phyloP scores from a whole-genome alignment of 2,888 invertebrate genomes.

The Hydrotaea diabolus region DNA sequence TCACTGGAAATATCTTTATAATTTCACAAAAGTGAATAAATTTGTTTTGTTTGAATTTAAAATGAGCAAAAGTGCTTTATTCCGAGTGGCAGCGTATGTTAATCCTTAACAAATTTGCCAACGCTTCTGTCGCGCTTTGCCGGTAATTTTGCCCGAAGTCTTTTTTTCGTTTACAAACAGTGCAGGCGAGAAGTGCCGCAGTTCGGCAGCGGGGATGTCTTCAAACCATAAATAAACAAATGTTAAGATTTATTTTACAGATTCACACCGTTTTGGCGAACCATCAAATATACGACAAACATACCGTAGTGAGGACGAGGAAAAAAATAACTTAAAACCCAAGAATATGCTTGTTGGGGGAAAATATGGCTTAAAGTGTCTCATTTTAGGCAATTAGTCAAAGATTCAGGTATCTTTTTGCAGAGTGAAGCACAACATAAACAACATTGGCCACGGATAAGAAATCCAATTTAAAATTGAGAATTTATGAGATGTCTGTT shows the following conservation, averaged over 20 bases:
- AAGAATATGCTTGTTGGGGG: neutral
- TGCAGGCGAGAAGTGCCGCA: neutral
- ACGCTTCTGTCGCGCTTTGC: neutral
- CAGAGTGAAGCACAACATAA: neutral
- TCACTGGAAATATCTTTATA: conserved; percentile 7
- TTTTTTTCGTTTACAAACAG: neutral
- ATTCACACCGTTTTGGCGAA: neutral
- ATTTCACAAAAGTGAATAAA: neutral
- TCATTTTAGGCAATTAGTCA: neutral
- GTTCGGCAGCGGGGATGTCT: neutral
- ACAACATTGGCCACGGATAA: neutral
- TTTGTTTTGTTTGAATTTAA: neutral
- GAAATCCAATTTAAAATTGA: too few species aligned
- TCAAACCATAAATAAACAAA: neutral
- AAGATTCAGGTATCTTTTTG: neutral
- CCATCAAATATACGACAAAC: neutral
- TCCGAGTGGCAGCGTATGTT: neutral
- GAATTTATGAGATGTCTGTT: neutral
- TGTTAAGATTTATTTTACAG: neutral
- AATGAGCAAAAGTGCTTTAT: conserved; percentile 1
- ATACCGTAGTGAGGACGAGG: neutral
- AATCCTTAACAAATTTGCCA: neutral
- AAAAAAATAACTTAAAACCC: neutral
- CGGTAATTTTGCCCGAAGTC: neutral
- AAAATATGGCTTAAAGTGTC: neutral